Percentiles rank a stretch among this genome's conserved stretches.
Conservation (phyloP, 1,140 invertebrate species). For the Drosophila melanica region DNA sequence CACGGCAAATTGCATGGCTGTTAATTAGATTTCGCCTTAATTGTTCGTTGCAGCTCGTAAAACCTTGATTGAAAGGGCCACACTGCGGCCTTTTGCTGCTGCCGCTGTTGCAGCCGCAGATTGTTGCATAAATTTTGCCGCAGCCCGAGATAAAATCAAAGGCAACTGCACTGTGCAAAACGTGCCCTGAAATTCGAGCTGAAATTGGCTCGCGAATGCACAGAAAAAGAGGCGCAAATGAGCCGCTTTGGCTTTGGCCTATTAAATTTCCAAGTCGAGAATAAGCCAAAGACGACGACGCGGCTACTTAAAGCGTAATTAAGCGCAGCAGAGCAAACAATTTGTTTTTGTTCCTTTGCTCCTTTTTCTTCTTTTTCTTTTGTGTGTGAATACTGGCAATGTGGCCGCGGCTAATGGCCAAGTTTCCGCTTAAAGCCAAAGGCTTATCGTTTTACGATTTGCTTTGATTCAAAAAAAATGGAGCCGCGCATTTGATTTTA, state of each 20-base stretch:
- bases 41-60: conserved; percentile 7
- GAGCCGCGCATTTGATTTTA: conserved; percentile 72
- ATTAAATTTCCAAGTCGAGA: conserved; percentile 69
- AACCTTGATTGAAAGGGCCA: conserved; percentile 26
- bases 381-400: no score
- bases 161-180: background rate
- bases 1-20: conserved; percentile 8
- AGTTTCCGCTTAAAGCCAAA: background rate
- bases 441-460: conserved; percentile 75
- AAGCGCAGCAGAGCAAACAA: conserved; percentile 38
- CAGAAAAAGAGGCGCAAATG: background rate
- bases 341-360: no score
- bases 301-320: conserved; percentile 77
- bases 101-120: background rate
- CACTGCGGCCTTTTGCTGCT: background rate
- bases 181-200: conserved; percentile 30
- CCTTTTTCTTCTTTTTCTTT: no score
- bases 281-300: conserved; percentile 62
- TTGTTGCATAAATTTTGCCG: conserved; percentile 39
- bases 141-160: conserved; percentile 19
- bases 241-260: conserved; percentile 17
- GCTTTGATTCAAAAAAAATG: conserved; percentile 72
- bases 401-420: no score
- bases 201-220: background rate
- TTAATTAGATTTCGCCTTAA: conserved; percentile 46